Evolutionary conservation across 2,888 invertebrate genomes (phyloP), one percentile per base, ranked within the genome.

Genomic region (Athripsodes cinereus): DNA sequence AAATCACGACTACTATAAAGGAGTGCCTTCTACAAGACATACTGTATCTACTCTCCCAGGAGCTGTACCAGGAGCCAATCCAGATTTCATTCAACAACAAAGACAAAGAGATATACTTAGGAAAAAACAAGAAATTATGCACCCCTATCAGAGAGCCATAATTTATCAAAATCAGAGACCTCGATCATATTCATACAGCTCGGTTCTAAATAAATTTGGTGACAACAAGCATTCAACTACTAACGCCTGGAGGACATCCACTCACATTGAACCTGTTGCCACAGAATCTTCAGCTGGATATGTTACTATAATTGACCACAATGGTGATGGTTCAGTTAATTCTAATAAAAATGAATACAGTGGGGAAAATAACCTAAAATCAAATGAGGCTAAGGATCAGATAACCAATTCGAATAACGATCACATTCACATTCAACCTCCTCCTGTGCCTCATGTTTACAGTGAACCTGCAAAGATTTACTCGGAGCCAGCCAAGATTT

Each of bases 401-500:
- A 40, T 40, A 18, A 53, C 46, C 20, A 18, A 26, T 19, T 26
- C 26, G 26, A 48, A 48, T 34, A 26, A 48, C 20, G 31, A 19
- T 16, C 22, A 51, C 21, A 46, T 44, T 13, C 19, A 26, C 5
- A 46, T 46, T 10, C 19, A 44, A 5, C 46, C 47, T 11, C 55
- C 55, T 1, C 18, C 34, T 20, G 16, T 55, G 10, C 59, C 59
- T 1, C 55, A 55, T 58, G 68, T 77, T 53, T 81, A 81, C 68
- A 77, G 78, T 59, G 76, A 79, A 64, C 79, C 81, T 0, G 74
- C 76, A 21, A 80, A 78, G 66, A 69, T 81, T 18, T 83, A 83
- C 66, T 77, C 79, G n/a, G 79, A 79, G 62, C 82, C 82, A 0
- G 73, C 81, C 1, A 79, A 79, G 67, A 70, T 81, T 18, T 83